Conservation (phyloP, 2,797 vertebrate species). For the Poeciliopsis presidionis region DNA sequence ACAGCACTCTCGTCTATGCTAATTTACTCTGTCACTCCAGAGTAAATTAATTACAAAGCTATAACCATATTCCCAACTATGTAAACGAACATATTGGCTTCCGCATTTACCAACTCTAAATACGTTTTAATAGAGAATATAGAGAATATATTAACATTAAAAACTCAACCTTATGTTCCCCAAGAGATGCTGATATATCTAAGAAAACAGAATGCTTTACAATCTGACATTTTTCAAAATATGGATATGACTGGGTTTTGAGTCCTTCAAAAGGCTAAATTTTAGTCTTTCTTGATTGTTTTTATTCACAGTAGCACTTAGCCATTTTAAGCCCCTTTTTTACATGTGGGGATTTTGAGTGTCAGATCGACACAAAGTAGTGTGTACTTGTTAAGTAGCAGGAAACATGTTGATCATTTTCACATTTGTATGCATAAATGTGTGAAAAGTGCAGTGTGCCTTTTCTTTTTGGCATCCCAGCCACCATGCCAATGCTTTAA, state of each 20-base stretch:
- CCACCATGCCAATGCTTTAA: neutral
- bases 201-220: neutral
- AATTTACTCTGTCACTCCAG: neutral
- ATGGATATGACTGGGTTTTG: neutral
- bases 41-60: neutral
- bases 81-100: neutral
- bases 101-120: neutral
- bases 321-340: neutral
- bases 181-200: neutral
- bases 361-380: neutral
- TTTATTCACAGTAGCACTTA: neutral
- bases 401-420: neutral
- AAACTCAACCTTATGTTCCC: neutral
- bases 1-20: neutral
- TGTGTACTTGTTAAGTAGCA: neutral
- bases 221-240: neutral
- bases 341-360: neutral
- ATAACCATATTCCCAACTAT: neutral
- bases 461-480: neutral
- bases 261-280: neutral
- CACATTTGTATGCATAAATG: neutral
- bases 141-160: neutral
- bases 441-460: neutral
- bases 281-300: neutral
- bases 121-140: neutral